These are phyloP conservation scores for Pararge aegeria DNA, from an alignment of 1,140 invertebrate species.

Conservation along the genomic window DNA sequence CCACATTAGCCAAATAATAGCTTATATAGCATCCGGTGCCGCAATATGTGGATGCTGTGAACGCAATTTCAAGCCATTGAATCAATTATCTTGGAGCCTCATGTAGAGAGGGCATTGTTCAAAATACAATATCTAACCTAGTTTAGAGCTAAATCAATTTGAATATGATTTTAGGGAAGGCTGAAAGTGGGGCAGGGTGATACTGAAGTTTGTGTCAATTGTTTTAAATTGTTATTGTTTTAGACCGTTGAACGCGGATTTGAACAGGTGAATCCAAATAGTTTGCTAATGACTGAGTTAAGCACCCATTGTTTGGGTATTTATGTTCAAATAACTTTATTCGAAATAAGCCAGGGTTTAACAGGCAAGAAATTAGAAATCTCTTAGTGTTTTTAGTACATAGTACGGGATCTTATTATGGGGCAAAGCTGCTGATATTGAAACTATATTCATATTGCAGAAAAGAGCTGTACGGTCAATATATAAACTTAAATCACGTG, in stretches of 20 bases:
- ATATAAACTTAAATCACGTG: too few relatives aligned
- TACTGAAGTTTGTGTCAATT: slow-evolving; percentile 1
- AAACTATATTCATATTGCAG: too few relatives aligned
- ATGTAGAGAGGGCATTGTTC: background rate
- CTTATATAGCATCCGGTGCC: background rate
- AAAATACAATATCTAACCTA: slow-evolving; percentile 2
- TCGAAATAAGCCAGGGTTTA: too few relatives aligned
- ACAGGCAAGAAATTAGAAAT: too few relatives aligned
- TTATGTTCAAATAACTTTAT: background rate
- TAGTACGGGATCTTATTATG: too few relatives aligned
- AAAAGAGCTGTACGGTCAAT: too few relatives aligned
- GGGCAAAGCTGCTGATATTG: too few relatives aligned
- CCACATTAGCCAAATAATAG: background rate
- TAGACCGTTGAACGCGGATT: background rate
- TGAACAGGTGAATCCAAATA: background rate
- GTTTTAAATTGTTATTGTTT: slow-evolving; percentile 2
- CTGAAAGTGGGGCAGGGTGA: background rate
- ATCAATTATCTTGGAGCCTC: background rate
- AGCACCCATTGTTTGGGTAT: background rate
- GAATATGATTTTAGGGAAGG: background rate
- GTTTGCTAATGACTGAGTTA: background rate
- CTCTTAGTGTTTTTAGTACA: too few relatives aligned
- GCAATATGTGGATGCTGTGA: too few relatives aligned
- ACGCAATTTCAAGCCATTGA: background rate
- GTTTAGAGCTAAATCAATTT: background rate